These are phyloP conservation scores for Peucedramus taeniatus DNA, from an alignment of 2,113 vertebrate species.

Conservation along the genomic window DNA sequence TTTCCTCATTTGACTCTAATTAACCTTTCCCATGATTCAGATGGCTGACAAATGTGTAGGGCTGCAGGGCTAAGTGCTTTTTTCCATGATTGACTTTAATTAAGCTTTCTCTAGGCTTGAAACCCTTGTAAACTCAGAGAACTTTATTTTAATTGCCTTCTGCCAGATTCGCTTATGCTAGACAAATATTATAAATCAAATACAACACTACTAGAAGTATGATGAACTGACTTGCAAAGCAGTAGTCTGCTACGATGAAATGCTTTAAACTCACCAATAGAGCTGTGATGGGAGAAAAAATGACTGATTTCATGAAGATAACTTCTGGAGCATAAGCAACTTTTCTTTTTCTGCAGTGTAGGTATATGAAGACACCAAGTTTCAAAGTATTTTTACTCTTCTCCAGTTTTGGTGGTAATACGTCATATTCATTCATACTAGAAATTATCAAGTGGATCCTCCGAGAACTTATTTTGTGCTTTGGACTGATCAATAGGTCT, in stretches of 20 bases:
- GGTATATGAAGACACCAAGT: neutral
- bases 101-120: conserved; percentile 57
- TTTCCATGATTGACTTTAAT: conserved; percentile 68
- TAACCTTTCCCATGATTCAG: conserved; percentile 68
- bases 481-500: neutral
- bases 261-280: neutral
- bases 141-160: conserved; percentile 70
- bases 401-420: neutral
- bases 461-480: neutral
- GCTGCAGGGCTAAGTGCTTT: conserved; percentile 56
- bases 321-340: neutral
- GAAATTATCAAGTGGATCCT: neutral
- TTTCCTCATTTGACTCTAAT: conserved; percentile 64
- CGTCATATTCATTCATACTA: neutral
- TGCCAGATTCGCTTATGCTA: conserved; percentile 51
- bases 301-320: neutral
- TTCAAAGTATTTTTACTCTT: neutral
- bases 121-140: conserved; percentile 51
- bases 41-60: conserved; percentile 64
- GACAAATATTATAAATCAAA: conserved; percentile 60
- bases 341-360: neutral
- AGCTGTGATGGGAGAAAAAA: neutral
- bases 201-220: neutral
- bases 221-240: neutral
- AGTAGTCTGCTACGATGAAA: neutral